Evolutionary conservation across 2,113 vertebrate genomes (phyloP), one percentile per base, ranked within the genome.

Genomic region (Nothocercus nigrocapillus): DNA sequence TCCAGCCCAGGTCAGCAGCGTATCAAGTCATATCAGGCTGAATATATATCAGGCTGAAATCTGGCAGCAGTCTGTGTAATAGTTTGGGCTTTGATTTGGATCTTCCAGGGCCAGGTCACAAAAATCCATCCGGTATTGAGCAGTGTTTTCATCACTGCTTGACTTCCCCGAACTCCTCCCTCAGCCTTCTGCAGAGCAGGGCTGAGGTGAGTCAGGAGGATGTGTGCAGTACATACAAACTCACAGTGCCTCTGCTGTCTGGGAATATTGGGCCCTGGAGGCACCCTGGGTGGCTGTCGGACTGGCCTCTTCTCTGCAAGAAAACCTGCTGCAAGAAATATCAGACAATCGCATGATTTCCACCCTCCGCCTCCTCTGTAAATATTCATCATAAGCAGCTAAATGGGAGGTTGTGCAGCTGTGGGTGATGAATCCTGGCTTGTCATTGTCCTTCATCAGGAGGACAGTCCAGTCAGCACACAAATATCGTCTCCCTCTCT

Each of bases 341-440:
- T 2, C 38, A 56, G 25, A 64, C 68, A 66, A 68, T 75, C 34
- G 59, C 38, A 38, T 58, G 0, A 64, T 54, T 42, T 24, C 20
- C 7, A 7, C 7, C 19, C 8, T 30, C 47, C 5, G 30, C 28
- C 42, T 24, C 22, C 73, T 44, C 53, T 87, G 56, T 89, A 95
- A 68, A 58, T 82, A 92, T 85, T 93, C 58, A 64, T 89, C 73
- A 66, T 24, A 81, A 76, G 40, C 30, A 51, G 54, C 79, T 94
- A 63, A 80, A 90, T 75, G 61, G 42, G 69, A 95, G 68, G 56
- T 45, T 63, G 21, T 47, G n/a, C 82, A 94, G 92, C 91, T 92
- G 54, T 1, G 4, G 61, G 49, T 0, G 7, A 56, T 78, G 78
- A 92, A 94, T 92, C 40, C 87, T 78, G 61, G 49, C 42, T 54